These are phyloP conservation scores for Urocynchramus pylzowi DNA, from an alignment of 2,113 vertebrate genomes.

Conservation along the genomic window DNA sequence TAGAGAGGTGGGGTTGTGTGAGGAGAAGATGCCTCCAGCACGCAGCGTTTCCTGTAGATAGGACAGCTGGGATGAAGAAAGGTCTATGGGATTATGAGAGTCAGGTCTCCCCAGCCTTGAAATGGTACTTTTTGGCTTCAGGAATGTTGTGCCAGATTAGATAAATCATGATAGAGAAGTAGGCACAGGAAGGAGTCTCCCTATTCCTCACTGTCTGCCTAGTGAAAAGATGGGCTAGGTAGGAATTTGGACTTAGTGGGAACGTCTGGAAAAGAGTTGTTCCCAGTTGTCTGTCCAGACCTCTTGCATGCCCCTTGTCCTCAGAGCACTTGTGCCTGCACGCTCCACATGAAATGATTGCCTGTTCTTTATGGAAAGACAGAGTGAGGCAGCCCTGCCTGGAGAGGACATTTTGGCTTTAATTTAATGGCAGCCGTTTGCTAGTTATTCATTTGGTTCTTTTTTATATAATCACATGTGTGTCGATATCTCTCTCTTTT, in stretches of 20 bases:
- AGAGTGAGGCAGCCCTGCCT: neutral
- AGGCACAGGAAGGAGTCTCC: neutral
- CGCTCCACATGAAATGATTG: neutral
- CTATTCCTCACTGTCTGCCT: neutral
- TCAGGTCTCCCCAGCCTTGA: neutral
- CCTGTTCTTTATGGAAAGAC: neutral
- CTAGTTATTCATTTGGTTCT: constrained; percentile 65
- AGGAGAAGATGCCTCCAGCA: neutral
- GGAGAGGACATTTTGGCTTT: constrained; percentile 42
- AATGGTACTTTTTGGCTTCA: neutral
- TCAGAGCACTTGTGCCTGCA: constrained; percentile 37
- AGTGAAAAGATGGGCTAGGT: neutral
- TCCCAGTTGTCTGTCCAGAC: neutral
- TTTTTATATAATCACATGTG: constrained; percentile 62
- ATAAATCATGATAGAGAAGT: neutral
- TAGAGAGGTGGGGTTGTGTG: neutral
- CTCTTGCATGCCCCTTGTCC: constrained; percentile 33
- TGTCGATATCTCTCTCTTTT: constrained; percentile 68
- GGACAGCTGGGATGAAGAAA: neutral
- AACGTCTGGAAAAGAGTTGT: neutral
- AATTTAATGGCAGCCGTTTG: constrained; percentile 33
- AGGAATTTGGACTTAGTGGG: neutral
- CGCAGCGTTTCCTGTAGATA: neutral
- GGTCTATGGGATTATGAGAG: neutral
- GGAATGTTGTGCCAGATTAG: neutral